Evolutionary conservation across 2,888 invertebrate genomes (phyloP).

Genomic region (Caenorhabditis virilis): DNA sequence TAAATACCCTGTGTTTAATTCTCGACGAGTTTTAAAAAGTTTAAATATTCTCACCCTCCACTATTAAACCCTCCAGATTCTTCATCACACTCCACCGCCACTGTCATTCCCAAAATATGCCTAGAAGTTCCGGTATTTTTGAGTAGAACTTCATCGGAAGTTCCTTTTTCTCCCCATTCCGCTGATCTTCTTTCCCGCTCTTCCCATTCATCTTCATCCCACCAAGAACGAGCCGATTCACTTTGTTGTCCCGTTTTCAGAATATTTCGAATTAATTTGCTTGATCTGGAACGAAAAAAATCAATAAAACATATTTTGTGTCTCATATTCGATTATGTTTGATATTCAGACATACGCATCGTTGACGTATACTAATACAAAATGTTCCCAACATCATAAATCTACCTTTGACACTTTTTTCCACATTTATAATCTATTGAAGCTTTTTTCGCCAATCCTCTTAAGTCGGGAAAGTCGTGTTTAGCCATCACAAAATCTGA

Average conservation of each 20-base stretch:
- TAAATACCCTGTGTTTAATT: too few relatives aligned
- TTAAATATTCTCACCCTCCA: too few relatives aligned
- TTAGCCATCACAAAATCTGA: slow-evolving; percentile 44
- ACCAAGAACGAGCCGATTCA: slow-evolving; percentile 40
- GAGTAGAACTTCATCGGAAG: slow-evolving; percentile 9
- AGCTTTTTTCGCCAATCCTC: slow-evolving; percentile 32
- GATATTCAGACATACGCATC: too few relatives aligned
- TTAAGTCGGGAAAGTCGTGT: slow-evolving; percentile 45
- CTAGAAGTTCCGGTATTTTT: slow-evolving; percentile 35
- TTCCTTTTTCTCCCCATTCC: slow-evolving; percentile 20
- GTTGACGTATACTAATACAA: too few relatives aligned
- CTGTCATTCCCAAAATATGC: slow-evolving; percentile 48
- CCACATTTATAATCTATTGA: slow-evolving; percentile 41
- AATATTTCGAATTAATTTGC: slow-evolving; percentile 29
- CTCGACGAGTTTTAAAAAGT: too few relatives aligned
- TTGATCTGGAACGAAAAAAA: too few relatives aligned
- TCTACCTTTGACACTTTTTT: slow-evolving; percentile 32
- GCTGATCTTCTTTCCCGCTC: slow-evolving; percentile 8
- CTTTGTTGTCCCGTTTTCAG: slow-evolving; percentile 27
- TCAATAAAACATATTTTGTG: too few relatives aligned
- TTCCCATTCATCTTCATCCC: slow-evolving; percentile 47
- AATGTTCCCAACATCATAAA: too few relatives aligned
- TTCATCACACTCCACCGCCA: slow-evolving; percentile 52
- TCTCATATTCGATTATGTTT: too few relatives aligned
- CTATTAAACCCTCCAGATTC: slow-evolving; percentile 30